These are phyloP conservation scores for Bombus consobrinus DNA, from an alignment of 1,140 invertebrate genomes.

Conservation along the genomic window DNA sequence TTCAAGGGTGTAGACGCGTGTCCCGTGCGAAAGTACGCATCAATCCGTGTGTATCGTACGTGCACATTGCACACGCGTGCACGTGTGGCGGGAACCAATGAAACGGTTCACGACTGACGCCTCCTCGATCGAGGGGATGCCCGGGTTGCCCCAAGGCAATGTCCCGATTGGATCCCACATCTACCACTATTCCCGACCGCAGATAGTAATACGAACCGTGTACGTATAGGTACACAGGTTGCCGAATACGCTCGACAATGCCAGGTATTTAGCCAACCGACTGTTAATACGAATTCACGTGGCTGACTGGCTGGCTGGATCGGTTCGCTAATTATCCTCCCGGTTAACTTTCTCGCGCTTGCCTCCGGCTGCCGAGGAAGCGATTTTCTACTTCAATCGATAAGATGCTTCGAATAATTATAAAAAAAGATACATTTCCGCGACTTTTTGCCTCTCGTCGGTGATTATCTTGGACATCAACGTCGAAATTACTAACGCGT, in stretches of 20 bases:
- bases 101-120: constrained; percentile 67
- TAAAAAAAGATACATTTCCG: too few relatives aligned
- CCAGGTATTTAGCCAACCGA: constrained; percentile 58
- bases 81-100: constrained; percentile 55
- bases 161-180: constrained; percentile 63
- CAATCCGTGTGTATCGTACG: constrained; percentile 17
- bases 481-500: too few relatives aligned
- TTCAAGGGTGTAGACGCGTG: neutral
- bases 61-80: constrained; percentile 7
- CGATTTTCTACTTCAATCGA: neutral
- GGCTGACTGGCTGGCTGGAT: constrained; percentile 42
- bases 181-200: constrained; percentile 53
- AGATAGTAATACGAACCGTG: constrained; percentile 55
- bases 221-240: constrained; percentile 16
- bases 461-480: neutral
- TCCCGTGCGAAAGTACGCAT: constrained; percentile 10
- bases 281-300: constrained; percentile 47
- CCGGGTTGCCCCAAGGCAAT: constrained; percentile 56
- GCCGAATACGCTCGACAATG: constrained; percentile 40
- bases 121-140: constrained; percentile 61
- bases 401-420: neutral
- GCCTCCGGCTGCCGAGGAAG: neutral
- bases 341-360: constrained; percentile 50
- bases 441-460: neutral
- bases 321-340: constrained; percentile 46